Evolutionary conservation across 2,888 invertebrate species (phyloP), one percentile per base, ranked within the genome.

Genomic region (Eristalinus sepulchralis): DNA sequence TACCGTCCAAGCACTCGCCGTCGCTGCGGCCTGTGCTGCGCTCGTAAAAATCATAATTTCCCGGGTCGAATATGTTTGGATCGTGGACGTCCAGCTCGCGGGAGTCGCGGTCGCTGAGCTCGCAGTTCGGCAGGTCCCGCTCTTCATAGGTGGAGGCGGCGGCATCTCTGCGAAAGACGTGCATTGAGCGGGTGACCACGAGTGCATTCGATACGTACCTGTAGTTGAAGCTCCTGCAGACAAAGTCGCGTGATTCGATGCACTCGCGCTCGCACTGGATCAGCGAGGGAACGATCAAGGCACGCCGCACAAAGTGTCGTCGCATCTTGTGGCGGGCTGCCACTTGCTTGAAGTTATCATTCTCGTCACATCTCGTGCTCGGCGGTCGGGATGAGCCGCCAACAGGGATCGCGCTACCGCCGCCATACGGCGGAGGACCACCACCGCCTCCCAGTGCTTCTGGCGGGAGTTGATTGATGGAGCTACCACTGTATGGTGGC

Each of bases 171-270:
- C 75, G 67, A 70, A 70, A 77, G 53, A 64, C 64, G 68, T 59
- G 36, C 66, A 68, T 60, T 31, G 66, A 70, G 39, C 67, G 66
- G 70, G 60, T 76, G 75, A 67, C 31, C 57, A 73, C 39, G 68
- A 33, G 6, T 27, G 36, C 13, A 27, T 63, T 13, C 17, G 60
- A 67, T 71, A 83, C 62, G 71, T 83, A 86, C 95, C 96, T 95
- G 93, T 95, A 97, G 93, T 97, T 97, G 92, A 98, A 98, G 39
- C 97, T 96, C 91, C 97, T 94, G 90, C 98, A 98, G 77, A 96
- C 94, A 91, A 97, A 97, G 90, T 97, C 97, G 89, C 96, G 94
- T 34, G 95, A 95, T 90, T 97, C 97, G 57, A 95, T 94, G 91
- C 98, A 97, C 91, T 97, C 97, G 83, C 96, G 94, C 92, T 98